Base-by-base conservation (phyloP, 2,113 vertebrate genomes). In the Halichoeres trimaculatus region DNA sequence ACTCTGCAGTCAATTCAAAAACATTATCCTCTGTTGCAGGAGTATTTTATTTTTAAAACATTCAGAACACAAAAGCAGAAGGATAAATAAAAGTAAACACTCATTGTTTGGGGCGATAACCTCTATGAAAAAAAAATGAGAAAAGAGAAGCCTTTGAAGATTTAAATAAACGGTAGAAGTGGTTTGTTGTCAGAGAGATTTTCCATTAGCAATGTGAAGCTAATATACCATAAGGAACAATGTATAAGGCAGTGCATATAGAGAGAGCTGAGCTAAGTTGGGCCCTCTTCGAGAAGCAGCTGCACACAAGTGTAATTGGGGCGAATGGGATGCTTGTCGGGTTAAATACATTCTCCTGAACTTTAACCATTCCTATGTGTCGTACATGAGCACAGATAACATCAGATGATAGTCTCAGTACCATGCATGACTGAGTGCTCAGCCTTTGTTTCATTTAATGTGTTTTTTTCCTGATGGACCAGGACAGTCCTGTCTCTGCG, bases 191-290 rank as follows among this genome's bases (percentile, higher is more conserved):
- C 34, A 41, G 13, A 55, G 48, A 16, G n/a, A 73, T 68, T 43
- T 20, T 7, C 35, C 24, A 24, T 51, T n/a, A 40, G 35, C 2
- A 22, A 57, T 30, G 19, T 14, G 52, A 26, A 51, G 10, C 53
- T 36, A 75, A 67, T 60, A 19, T 35, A 47, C 17, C 68, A 47
- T 71, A 17, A 71, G 53, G 22, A 65, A 59, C 45, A 40, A 56
- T 3, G 38, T 38, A 22, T 24, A 47, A 47, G 17, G 45, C n/a
- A 8, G 36, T 10, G 7, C 36, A 38, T 12, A 20, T 22, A 50
- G 26, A 45, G 2, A 35, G 43, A 43, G 16, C 2, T 17, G 48
- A 60, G 64, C 40, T 20, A 19, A 53, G n/a, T 60, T 48, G 66
- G 56, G 23, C 23, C 8, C 19, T 38, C 14, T 11, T 20, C 53